Base-by-base conservation (phyloP, 2,797 vertebrate genomes). In the Euphonia xanthogaster region DNA sequence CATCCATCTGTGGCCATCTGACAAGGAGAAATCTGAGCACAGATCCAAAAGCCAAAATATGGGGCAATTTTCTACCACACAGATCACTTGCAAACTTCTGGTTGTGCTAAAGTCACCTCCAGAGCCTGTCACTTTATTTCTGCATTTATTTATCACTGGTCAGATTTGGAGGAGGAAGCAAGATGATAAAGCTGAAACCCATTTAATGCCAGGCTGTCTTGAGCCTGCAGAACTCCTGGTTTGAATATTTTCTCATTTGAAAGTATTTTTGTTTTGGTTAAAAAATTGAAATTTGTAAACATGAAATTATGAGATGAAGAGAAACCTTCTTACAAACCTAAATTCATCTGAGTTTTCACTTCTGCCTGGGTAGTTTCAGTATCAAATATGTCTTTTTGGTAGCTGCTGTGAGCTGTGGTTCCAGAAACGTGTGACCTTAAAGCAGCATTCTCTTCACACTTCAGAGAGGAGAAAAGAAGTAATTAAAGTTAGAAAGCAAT, bases 371-470 rank as follows among this genome's bases (percentile, higher is more conserved):
- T 70, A 73, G 68, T 72, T 81, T 97, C 96, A 60, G 78, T 55
- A 76, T 94, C 95, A 95, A 95, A 94, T 39, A 82, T 48, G 68
- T 89, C 55, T 44, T 90, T 95, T 50, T 92, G 92, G 88, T 79
- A 81, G 67, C 47, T 93, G 58, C 40, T 85, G 48, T 93, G 92
- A 47, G 80, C 31, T 57, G 95, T 68, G 28, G 68, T 45, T 75
- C 86, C 67, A 74, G 83, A 68, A 24, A 88, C 58, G 1, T 61
- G 21, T 21, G 96, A 92, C 85, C 55, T 87, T 24, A 79, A 3
- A 85, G 54, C 37, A 86, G 86, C 85, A 61, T 81, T 95, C 94
- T 97, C 97, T 78, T 97, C 90, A 95, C 92, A 91, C 98, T 98
- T 74, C 50, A 96, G 22, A 91, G 55, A 77, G 37, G 14, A 94